These are phyloP conservation scores for Toxonevra muliebris DNA, from an alignment of 2,888 invertebrate genomes.

Conservation along the genomic window DNA sequence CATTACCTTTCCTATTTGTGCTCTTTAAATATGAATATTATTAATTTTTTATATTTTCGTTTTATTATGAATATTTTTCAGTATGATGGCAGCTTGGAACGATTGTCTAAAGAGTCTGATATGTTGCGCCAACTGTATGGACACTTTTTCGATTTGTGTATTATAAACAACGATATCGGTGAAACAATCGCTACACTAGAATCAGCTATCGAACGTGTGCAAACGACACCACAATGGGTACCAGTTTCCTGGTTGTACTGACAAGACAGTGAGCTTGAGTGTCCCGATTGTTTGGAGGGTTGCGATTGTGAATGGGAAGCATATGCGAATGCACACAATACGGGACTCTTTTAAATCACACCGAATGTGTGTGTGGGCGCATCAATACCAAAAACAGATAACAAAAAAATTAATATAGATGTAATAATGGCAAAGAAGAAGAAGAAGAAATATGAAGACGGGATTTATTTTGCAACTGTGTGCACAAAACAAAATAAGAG, in stretches of 20 bases:
- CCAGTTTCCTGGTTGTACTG: constrained; percentile 93
- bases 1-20: too few species aligned
- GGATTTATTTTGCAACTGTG: not conserved
- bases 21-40: too few species aligned
- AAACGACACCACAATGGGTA: constrained; percentile 94
- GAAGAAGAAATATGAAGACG: not conserved
- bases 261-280: constrained; percentile 67
- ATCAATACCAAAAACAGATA: constrained; percentile 2
- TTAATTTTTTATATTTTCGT: not conserved
- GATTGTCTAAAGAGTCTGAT: constrained; percentile 95
- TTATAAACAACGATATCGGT: constrained; percentile 99
- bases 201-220: constrained; percentile 88
- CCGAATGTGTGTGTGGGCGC: not conserved
- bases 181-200: constrained; percentile 95
- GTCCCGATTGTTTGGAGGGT: constrained; percentile 65
- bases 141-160: constrained; percentile 97
- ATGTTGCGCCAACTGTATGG: constrained; percentile 96
- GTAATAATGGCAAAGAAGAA: constrained; percentile 9
- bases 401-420: constrained; percentile 39
- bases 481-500: constrained; percentile 28
- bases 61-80: constrained; percentile 65
- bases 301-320: constrained; percentile 66
- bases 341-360: constrained; percentile 28
- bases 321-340: constrained; percentile 56
- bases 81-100: constrained; percentile 98